Evolutionary conservation across 1,140 invertebrate species (phyloP).

Genomic region (Temnothorax curvispinosus): DNA sequence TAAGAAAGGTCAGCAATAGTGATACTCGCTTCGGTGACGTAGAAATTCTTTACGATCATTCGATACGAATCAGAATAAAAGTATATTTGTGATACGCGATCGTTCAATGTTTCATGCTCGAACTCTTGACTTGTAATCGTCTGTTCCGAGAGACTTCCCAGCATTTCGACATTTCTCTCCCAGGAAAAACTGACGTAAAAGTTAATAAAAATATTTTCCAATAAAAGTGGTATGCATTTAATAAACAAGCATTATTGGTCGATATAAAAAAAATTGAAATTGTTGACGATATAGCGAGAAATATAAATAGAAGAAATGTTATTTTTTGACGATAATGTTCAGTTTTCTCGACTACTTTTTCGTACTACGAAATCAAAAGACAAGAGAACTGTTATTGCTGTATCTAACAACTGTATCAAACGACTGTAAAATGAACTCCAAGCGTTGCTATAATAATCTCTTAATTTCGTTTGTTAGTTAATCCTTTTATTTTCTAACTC

Average conservation of each 20-base stretch:
- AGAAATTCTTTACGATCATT: neutral
- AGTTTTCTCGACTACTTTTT: neutral
- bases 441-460: slow-evolving; percentile 11
- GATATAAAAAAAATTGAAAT: neutral
- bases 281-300: neutral
- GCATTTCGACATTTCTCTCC: slow-evolving; percentile 8
- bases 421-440: slow-evolving; percentile 2
- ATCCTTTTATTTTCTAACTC: slow-evolving; percentile 30
- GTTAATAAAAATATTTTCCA: slow-evolving; percentile 23
- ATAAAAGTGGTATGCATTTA: slow-evolving; percentile 23
- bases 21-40: neutral
- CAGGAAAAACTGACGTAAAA: neutral
- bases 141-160: neutral
- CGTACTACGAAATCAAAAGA: neutral
- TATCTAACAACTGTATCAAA: neutral
- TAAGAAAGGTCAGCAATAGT: slow-evolving; percentile 7
- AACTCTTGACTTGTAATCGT: slow-evolving; percentile 2
- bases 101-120: slow-evolving; percentile 11
- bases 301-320: neutral
- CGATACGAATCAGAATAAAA: neutral
- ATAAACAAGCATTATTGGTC: neutral
- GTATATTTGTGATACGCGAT: neutral
- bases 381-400: neutral
- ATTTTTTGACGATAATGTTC: neutral
- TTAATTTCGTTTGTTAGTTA: neutral